phyloP scores from a whole-genome alignment of 92 coral and sea anemone species.

The Palythoa grandiflora region DNA sequence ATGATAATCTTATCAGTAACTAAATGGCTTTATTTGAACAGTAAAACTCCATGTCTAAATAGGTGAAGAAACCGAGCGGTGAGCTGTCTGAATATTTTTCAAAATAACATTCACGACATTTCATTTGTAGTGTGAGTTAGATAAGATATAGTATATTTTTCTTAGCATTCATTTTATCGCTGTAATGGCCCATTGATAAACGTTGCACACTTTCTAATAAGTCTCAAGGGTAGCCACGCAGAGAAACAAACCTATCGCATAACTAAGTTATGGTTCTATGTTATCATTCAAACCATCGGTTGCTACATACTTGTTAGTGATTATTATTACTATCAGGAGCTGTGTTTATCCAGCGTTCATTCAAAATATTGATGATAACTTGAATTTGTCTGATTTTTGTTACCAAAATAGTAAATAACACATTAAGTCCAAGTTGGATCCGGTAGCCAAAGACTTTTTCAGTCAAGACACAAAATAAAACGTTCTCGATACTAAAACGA shows the following conservation, averaged over 20 bases:
- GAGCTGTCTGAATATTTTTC: not conserved
- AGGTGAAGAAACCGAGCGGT: not conserved
- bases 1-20: not conserved
- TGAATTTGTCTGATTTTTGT: not conserved
- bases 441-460: too few species aligned
- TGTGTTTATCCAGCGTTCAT: slow-evolving; percentile 20
- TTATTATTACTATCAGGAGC: too few species aligned
- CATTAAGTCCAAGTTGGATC: not conserved
- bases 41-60: not conserved
- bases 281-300: not conserved
- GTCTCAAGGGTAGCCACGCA: not conserved
- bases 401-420: not conserved
- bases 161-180: not conserved
- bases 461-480: too few species aligned
- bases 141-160: slow-evolving; percentile 17
- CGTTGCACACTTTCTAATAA: not conserved
- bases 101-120: not conserved
- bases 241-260: not conserved
- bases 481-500: not conserved
- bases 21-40: not conserved
- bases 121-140: not conserved
- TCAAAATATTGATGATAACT: not conserved
- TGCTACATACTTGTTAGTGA: too few species aligned
- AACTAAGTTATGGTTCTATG: not conserved
- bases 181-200: slow-evolving; percentile 1